Evolutionary conservation across 2,888 invertebrate species (phyloP), one percentile per base, ranked within the genome.

Genomic region (Hecatera dysodea): DNA sequence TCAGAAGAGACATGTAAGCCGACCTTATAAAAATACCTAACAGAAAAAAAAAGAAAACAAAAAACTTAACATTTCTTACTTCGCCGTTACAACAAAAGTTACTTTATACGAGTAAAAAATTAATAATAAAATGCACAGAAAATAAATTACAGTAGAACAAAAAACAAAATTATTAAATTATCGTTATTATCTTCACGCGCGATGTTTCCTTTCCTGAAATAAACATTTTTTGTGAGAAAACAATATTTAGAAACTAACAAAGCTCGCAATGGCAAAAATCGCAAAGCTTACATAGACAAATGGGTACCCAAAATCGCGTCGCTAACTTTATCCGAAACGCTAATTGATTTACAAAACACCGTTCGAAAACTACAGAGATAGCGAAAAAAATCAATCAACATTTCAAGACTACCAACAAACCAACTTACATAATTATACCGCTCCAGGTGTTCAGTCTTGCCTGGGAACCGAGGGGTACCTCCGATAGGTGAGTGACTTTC

Each of bases 41-140:
- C 53, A 68, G 73, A 75, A 69, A 72, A 59, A 71, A 78, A 69
- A 74, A 67, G 65, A 48, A 19, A 44, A 44, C 44, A 44, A 61
- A 68, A 85, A 83, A 80, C 80, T 78, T 82, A 82, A 85, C 80
- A 82, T 77, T 76, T 75, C 46, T 67, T 82, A 89, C 80, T 83
- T 84, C 63, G 75, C 52, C 36, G 52, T 78, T 72, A 61, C 5
- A 74, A 83, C 78, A 77, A 76, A 44, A 70, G 39, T 64, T 75
- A 71, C 42, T 44, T 59, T 56, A 76, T 75, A 75, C 72, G 70
- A 74, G 63, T 81, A 82, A 81, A 85, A 85, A 84, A 78, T 74
- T 86, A 86, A 86, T 85, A 89, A 90, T 90, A 92, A 93, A 93
- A 93, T 93, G 93, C 93, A 91, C 85, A 88, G 83, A 88, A 90